phyloP scores from a whole-genome alignment of 2,797 vertebrate species.

The Mastacembelus armatus region DNA sequence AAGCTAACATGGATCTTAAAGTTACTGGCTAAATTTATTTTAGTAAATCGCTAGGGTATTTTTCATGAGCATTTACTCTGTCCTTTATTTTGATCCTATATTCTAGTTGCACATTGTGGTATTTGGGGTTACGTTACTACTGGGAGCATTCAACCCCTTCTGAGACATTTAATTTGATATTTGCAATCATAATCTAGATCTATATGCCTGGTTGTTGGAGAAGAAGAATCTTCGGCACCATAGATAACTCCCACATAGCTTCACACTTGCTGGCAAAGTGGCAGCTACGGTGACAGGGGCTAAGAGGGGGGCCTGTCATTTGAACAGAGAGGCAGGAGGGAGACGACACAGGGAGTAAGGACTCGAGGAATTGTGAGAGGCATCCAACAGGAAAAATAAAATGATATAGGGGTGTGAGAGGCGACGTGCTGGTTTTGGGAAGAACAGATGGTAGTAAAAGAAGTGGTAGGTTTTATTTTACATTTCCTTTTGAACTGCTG shows the following conservation, averaged over 20 bases:
- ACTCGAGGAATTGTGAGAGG: constrained; percentile 51
- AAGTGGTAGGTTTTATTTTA: background rate
- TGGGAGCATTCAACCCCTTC: background rate
- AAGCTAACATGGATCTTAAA: constrained; percentile 46
- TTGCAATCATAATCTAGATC: constrained; percentile 27
- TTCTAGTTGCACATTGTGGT: background rate
- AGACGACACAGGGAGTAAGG: constrained; percentile 48
- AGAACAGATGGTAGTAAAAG: constrained; percentile 27
- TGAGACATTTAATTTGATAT: constrained; percentile 25
- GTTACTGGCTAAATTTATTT: constrained; percentile 8
- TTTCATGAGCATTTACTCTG: background rate
- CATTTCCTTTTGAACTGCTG: background rate
- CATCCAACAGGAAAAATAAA: constrained; percentile 44
- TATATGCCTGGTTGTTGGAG: background rate
- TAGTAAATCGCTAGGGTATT: background rate
- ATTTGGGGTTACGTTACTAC: constrained; percentile 13
- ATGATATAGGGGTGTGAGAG: constrained; percentile 28
- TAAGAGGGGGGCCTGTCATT: constrained; percentile 73
- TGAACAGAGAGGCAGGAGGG: constrained; percentile 56
- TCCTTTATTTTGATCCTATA: background rate
- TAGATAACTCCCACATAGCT: constrained; percentile 64
- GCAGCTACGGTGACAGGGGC: constrained; percentile 73
- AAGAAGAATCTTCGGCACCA: constrained; percentile 40
- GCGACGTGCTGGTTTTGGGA: constrained; percentile 13
- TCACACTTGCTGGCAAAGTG: constrained; percentile 64